These are phyloP conservation scores for Hylia prasina DNA, from an alignment of 2,113 vertebrate genomes.

Conservation along the genomic window DNA sequence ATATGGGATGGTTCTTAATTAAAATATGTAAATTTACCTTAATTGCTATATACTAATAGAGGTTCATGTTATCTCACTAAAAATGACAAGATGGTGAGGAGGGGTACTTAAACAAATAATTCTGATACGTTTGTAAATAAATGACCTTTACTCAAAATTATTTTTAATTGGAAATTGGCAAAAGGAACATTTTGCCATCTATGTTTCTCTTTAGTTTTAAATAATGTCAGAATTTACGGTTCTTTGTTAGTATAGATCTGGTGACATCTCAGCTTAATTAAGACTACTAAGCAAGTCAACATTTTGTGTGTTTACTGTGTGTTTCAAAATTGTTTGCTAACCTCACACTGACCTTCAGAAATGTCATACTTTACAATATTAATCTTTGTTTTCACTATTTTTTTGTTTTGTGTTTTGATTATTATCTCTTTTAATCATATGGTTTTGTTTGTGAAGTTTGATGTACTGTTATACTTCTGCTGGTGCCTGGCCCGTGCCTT, in stretches of 20 bases:
- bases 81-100: conserved; percentile 82
- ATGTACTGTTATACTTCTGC: neutral
- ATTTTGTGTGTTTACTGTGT: conserved; percentile 46
- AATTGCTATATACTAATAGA: conserved; percentile 89
- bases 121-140: conserved; percentile 77
- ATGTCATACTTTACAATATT: neutral
- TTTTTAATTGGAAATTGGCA: conserved; percentile 77
- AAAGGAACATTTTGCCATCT: conserved; percentile 64
- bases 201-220: conserved; percentile 66
- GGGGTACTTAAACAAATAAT: conserved; percentile 78
- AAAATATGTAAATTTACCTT: conserved; percentile 91
- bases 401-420: neutral
- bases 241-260: conserved; percentile 59
- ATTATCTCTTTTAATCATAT: neutral
- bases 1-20: conserved; percentile 90
- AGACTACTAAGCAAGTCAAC: conserved; percentile 63
- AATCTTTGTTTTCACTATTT: neutral
- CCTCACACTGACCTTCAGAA: conserved; percentile 22
- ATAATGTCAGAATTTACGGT: conserved; percentile 51
- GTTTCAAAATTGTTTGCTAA: conserved; percentile 58
- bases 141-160: conserved; percentile 77
- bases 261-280: conserved; percentile 63
- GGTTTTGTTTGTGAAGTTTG: neutral
- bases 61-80: conserved; percentile 84
- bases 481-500: neutral